Base-by-base conservation (phyloP, 2,113 vertebrate species). In the Xyliphius kryptos region DNA sequence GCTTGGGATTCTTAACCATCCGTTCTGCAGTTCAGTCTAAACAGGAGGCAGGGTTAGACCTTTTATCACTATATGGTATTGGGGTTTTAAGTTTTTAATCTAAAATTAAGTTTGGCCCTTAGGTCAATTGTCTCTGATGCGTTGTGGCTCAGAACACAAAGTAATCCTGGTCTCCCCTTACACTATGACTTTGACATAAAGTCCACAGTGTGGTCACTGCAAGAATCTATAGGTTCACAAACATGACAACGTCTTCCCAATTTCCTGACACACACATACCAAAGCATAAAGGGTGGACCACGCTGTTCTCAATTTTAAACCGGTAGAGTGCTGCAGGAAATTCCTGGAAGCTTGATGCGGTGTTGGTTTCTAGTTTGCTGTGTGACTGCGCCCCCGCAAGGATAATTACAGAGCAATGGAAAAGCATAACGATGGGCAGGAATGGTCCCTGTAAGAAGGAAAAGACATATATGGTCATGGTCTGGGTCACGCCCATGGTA, bases 381-480 rank as follows among this genome's bases (percentile, higher is more conserved):
- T 52, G 10, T 32, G 60, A 67, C 72, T 68, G 36, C 15, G 62
- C 66, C 73, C 61, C 22, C 49, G 57, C 74, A 67, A 38, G 59
- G 21, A 51, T 82, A 85, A 86, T 85, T 80, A 84, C 71, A 83
- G 79, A 72, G 43, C 56, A 15, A 57, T 46, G 50, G 66, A 60
- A 55, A 77, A 70, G 51, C 59, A 60, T 71, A 22, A 67, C 36
- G 64, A 62, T 72, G 71, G 74, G 69, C 72, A 63, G 52, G 8
- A 38, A 14, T 61, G 12, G 3, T 67, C 56, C 56, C 36, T 49
- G 61, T 54, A 38, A 49, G 66, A 46, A 75, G 82, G 83, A 83
- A 82, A 62, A 67, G 17, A 77, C 82, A 51, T 83, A 83, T 58
- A 82, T 81, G 80, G 81, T 56, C 69, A 78, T 15, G 8, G 50